Conservation (phyloP, 2,113 vertebrate species). For the Cervus canadensis region DNA sequence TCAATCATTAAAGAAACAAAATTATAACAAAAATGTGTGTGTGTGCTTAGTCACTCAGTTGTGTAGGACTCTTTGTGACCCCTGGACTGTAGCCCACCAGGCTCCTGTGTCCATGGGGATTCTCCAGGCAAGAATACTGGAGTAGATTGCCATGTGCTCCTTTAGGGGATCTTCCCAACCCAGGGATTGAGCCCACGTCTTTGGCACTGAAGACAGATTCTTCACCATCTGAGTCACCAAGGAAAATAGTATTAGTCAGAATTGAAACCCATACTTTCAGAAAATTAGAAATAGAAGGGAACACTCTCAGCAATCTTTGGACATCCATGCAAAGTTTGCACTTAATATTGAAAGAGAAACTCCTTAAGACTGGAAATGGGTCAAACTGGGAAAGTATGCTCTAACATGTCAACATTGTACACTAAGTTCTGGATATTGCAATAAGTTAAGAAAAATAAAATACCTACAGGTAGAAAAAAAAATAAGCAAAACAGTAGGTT, state of each 20-base stretch:
- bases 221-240: background rate
- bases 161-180: background rate
- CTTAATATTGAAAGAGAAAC: background rate
- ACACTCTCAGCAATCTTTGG: background rate
- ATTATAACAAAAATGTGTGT: background rate
- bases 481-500: background rate
- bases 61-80: background rate
- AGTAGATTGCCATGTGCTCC: background rate
- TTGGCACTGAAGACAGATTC: background rate
- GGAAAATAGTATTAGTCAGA: background rate
- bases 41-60: background rate
- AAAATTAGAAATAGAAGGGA: background rate
- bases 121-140: background rate
- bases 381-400: background rate
- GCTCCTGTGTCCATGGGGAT: background rate
- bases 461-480: background rate
- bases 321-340: background rate
- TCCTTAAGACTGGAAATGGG: background rate
- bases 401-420: background rate
- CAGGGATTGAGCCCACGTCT: background rate
- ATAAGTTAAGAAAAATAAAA: background rate
- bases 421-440: background rate
- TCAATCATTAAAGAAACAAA: background rate
- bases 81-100: background rate
- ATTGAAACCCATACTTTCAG: background rate